Percentiles rank a stretch among this genome's conserved stretches.
These are phyloP conservation scores for Patella caerulea DNA, from an alignment of 2,888 invertebrate species.

Conservation along the genomic window DNA sequence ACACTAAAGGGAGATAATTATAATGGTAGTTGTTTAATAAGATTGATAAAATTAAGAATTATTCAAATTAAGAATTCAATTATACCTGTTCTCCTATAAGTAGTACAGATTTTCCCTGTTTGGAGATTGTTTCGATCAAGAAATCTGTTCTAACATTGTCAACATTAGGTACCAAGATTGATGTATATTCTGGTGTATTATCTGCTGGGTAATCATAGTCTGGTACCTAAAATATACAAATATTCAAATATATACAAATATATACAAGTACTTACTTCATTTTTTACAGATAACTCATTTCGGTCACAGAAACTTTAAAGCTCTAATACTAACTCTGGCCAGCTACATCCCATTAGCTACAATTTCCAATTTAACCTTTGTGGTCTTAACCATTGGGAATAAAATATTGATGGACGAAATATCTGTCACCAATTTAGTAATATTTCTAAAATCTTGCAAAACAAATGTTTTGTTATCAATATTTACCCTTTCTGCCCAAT, in stretches of 20 bases:
- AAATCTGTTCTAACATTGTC: conserved; percentile 71
- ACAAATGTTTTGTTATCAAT: too few species aligned
- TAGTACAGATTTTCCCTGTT: conserved; percentile 71
- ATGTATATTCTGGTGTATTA: conserved; percentile 68
- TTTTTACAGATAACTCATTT: background rate
- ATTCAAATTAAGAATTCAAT: too few species aligned
- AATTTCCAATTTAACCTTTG: too few species aligned
- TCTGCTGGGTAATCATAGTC: conserved; percentile 67
- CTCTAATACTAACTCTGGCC: background rate
- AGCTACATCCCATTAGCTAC: too few species aligned
- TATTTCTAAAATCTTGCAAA: too few species aligned
- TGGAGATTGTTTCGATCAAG: conserved; percentile 69
- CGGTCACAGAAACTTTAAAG: background rate
- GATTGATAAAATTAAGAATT: too few species aligned
- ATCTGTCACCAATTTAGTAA: background rate
- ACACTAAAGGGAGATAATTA: too few species aligned
- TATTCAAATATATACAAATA: background rate
- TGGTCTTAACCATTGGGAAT: too few species aligned
- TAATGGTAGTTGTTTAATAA: too few species aligned
- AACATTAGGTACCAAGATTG: conserved; percentile 71
- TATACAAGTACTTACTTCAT: background rate
- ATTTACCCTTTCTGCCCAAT: conserved; percentile 89
- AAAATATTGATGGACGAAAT: background rate
- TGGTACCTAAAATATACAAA: conserved; percentile 58
- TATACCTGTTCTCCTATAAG: conserved; percentile 72